Evolutionary conservation across 2,113 vertebrate species (phyloP), one percentile per base, ranked within the genome.

Genomic region (Montifringilla adamsi): DNA sequence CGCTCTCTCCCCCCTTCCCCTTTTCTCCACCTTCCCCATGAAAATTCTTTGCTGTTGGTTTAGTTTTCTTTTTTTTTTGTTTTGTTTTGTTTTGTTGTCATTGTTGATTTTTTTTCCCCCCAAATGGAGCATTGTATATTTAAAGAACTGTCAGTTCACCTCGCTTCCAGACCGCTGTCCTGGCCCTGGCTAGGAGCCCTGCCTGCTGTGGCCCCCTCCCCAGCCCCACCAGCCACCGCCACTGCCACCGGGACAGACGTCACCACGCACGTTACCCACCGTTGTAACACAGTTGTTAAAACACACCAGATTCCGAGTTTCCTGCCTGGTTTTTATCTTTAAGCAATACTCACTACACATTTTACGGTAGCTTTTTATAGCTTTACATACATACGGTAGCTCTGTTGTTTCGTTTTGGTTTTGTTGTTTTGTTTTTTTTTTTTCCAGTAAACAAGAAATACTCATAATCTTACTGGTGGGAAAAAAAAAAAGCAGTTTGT

Each of bases 261-360:
- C 89, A 87, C 85, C 30, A 13, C 22, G 91, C 95, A 83, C 79
- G 93, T 97, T 97, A 95, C 95, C 94, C 92, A 94, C 97, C 91
- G 0, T 91, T 92, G 70, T 96, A 98, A 97, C 84, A 96, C 97
- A 94, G 93, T 95, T 89, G 92, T 96, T 97, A 97, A 91, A 94
- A 96, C 97, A 97, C 95, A 97, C 97, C 98, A 97, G 98, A 98
- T 98, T 99, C 98, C 98, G 97, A 97, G 96, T 97, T 97, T 98
- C 97, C 98, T 97, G 96, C 97, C 96, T 98, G 98, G 98, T 98
- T 96, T 97, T 94, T 96, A 97, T 97, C 97, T 95, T 97, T 96
- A 98, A 97, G 97, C 98, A 98, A 98, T 98, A 98, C 97, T 98
- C 98, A 99, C 98, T 98, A 93, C 98, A 98, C 98, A 97, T 98